Conservation (phyloP, 2,797 vertebrate genomes). For the Hemitrygon akajei region DNA sequence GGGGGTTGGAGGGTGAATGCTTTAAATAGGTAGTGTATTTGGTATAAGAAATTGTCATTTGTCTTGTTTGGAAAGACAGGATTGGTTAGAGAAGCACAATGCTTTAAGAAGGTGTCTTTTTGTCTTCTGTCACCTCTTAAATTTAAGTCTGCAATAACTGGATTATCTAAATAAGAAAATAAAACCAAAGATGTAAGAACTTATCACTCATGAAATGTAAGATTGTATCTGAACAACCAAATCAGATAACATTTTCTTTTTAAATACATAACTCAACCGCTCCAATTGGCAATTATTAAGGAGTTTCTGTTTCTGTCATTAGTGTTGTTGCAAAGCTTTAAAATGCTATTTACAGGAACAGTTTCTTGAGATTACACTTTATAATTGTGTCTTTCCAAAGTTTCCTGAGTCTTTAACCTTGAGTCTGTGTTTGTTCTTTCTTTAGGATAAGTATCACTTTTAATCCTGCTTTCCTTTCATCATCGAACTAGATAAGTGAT, state of each 20-base stretch:
- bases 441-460: not conserved
- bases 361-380: not conserved
- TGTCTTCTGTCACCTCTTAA: not conserved
- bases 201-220: not conserved
- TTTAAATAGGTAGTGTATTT: not conserved
- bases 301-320: not conserved
- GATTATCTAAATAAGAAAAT: too few relatives aligned
- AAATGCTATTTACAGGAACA: not conserved
- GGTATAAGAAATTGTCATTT: not conserved
- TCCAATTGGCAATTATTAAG: not conserved
- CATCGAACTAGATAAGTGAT: not conserved
- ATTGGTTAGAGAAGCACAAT: not conserved
- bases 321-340: not conserved
- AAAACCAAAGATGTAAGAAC: not conserved
- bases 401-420: not conserved
- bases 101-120: not conserved
- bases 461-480: not conserved
- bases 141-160: not conserved
- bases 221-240: not conserved
- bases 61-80: not conserved
- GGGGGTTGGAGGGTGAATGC: too few relatives aligned
- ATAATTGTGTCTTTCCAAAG: not conserved
- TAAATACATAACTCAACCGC: not conserved
- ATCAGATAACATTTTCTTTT: not conserved
- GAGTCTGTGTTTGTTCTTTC: not conserved